Conservation (phyloP, 2,797 vertebrate genomes). For the Gymnopithys bicolor region DNA sequence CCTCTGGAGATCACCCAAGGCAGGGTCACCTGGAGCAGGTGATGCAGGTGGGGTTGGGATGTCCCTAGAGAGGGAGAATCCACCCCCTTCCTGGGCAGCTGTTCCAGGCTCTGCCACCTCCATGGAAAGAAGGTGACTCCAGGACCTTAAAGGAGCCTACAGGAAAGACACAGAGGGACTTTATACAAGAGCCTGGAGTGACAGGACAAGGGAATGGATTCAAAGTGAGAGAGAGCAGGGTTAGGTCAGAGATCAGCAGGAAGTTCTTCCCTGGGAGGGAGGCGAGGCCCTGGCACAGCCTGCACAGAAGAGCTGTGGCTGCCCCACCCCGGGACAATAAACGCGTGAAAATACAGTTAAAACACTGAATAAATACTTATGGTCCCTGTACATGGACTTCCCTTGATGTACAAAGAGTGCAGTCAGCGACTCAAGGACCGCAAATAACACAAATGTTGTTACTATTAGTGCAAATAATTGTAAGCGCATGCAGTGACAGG, state of each 20-base stretch:
- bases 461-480: no score
- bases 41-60: background rate
- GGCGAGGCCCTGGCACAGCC: background rate
- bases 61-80: background rate
- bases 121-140: background rate
- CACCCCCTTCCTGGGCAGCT: background rate
- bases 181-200: background rate
- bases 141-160: background rate
- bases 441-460: no score
- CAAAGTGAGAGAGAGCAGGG: accelerated
- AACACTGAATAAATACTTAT: no score
- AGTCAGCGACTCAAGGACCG: no score
- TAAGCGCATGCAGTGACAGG: no score
- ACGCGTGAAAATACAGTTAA: no score
- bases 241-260: background rate
- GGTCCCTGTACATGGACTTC: no score
- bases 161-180: no score
- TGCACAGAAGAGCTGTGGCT: background rate
- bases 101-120: background rate
- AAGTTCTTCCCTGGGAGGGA: accelerated
- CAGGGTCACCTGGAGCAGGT: background rate
- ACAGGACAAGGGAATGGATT: background rate
- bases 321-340: background rate
- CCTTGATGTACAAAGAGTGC: no score
- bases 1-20: background rate